Evolutionary conservation across 2,888 invertebrate genomes (phyloP).

Genomic region (Idaea aversata): DNA sequence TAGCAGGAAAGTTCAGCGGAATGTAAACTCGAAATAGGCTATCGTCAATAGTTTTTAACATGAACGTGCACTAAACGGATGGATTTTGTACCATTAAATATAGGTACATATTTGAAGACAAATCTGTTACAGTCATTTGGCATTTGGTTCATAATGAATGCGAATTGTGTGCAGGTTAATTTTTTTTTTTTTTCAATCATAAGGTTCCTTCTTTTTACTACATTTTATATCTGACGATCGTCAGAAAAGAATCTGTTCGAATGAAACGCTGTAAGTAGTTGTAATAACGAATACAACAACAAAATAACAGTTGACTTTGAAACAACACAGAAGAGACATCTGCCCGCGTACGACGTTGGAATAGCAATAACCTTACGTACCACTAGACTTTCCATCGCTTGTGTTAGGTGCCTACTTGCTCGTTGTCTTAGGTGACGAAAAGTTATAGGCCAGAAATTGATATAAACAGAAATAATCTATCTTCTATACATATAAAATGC

Average conservation of each 20-base stretch:
- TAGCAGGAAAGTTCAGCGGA: too few species aligned
- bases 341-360: constrained; percentile 47
- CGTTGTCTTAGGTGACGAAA: constrained; percentile 9
- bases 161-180: too few species aligned
- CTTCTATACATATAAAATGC: too few species aligned
- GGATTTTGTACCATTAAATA: too few species aligned
- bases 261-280: neutral
- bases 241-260: neutral
- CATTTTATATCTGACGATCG: neutral
- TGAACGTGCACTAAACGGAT: too few species aligned
- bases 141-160: too few species aligned
- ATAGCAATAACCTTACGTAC: constrained; percentile 57
- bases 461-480: neutral
- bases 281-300: neutral
- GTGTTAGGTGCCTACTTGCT: constrained; percentile 18
- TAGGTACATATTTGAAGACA: too few species aligned
- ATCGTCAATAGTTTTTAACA: too few species aligned
- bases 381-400: constrained; percentile 60
- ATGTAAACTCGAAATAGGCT: too few species aligned
- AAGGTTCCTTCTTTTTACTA: too few species aligned
- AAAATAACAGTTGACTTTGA: constrained; percentile 4
- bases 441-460: neutral
- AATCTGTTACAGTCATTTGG: too few species aligned
- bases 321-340: constrained; percentile 37
- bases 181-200: too few species aligned